These are phyloP conservation scores for Sturmia bella DNA, from an alignment of 2,888 invertebrate species.

Conservation along the genomic window DNA sequence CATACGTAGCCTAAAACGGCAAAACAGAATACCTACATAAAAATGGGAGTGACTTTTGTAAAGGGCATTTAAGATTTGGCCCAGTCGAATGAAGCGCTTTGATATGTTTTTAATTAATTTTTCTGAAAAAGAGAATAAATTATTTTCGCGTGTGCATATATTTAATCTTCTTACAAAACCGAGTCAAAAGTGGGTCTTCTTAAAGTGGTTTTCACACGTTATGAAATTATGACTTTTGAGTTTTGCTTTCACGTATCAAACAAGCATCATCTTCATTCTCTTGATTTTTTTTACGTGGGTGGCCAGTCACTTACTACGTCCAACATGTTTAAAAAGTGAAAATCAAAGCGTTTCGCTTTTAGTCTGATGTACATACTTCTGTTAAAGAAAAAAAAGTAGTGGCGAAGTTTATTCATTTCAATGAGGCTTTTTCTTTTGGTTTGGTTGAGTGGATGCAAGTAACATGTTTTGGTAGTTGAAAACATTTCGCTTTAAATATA, in stretches of 20 bases:
- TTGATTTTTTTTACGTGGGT: slow-evolving; percentile 39
- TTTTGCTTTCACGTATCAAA: neutral
- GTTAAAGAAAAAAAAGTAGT: slow-evolving; percentile 7
- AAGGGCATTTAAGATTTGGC: no score
- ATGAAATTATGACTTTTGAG: slow-evolving; percentile 6
- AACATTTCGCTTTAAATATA: neutral
- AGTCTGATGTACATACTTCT: neutral
- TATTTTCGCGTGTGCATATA: no score
- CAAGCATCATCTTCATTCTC: slow-evolving; percentile 34
- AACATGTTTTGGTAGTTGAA: neutral
- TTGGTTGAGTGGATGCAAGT: slow-evolving; percentile 5
- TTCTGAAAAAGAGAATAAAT: no score
- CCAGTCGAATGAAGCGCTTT: no score
- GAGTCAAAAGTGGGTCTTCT: no score
- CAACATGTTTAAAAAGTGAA: slow-evolving; percentile 51
- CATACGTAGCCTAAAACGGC: no score
- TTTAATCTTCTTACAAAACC: no score
- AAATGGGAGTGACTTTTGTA: no score
- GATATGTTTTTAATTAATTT: no score
- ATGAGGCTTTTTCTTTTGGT: slow-evolving; percentile 1
- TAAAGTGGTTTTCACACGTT: slow-evolving; percentile 12
- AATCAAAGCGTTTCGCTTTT: neutral
- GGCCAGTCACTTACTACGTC: slow-evolving; percentile 52
- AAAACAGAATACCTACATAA: no score
- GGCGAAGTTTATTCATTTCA: slow-evolving; percentile 19